A percentile compares a stretch with the other conserved stretches of the same genome.
phyloP scores from a whole-genome alignment of 1,140 invertebrate species.

The Babylonia areolata region DNA sequence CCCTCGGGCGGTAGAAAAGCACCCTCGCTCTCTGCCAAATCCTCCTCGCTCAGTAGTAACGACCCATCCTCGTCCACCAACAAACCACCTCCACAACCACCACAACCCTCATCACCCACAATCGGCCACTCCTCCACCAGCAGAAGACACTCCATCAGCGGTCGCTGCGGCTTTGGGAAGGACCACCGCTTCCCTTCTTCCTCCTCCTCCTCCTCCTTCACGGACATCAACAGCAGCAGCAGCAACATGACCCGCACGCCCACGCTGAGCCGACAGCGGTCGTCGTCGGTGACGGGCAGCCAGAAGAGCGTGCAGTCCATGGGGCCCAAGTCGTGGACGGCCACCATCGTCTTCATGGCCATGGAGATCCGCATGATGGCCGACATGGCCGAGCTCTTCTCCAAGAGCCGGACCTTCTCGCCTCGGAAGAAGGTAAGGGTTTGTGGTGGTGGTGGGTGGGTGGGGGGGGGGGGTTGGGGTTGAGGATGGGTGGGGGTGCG shows the following conservation, averaged over 20 bases:
- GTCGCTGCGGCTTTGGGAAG: neutral
- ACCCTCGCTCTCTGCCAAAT: too few species aligned
- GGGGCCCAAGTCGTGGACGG: conserved; percentile 26
- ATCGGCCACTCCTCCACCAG: neutral
- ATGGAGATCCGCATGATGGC: conserved; percentile 34
- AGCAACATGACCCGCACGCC: neutral
- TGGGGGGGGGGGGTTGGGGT: neutral
- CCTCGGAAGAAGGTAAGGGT: conserved; percentile 2
- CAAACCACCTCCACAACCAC: too few species aligned
- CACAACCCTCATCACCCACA: too few species aligned
- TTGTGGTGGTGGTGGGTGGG: neutral
- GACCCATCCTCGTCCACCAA: too few species aligned
- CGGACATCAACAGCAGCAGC: neutral
- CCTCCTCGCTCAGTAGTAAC: too few species aligned
- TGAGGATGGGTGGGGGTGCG: neutral
- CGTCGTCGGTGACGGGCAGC: neutral
- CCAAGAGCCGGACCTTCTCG: neutral
- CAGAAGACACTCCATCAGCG: neutral
- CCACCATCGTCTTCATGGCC: conserved; percentile 33
- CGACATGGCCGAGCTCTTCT: conserved; percentile 39
- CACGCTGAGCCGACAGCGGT: neutral
- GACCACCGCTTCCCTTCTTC: neutral
- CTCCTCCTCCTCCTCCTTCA: neutral
- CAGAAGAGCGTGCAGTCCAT: neutral
- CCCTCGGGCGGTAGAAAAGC: too few species aligned